A percentile compares a stretch with the other conserved stretches of the same genome.
These are phyloP conservation scores for Otus scops DNA, from an alignment of 2,797 vertebrate species.

Conservation along the genomic window DNA sequence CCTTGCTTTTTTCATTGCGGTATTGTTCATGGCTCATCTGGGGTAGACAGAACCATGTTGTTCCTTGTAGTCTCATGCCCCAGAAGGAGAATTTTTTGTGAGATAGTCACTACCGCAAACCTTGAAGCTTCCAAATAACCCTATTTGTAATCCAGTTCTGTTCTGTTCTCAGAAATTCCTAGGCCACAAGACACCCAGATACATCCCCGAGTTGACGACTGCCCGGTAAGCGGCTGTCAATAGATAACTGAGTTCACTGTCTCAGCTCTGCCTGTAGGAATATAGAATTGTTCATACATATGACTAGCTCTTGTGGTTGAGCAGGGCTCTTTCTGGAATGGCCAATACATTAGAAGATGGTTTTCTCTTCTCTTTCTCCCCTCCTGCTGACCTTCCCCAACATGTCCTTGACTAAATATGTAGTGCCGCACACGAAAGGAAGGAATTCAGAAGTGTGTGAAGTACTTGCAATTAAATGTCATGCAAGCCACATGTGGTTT, in stretches of 20 bases:
- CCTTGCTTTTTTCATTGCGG: background rate
- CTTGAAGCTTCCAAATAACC: conserved; percentile 19
- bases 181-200: background rate
- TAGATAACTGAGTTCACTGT: background rate
- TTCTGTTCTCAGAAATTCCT: background rate
- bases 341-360: background rate
- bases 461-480: conserved; percentile 61
- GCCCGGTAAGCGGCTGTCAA: background rate
- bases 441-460: conserved; percentile 61
- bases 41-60: background rate
- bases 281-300: background rate
- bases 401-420: conserved; percentile 17
- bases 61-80: background rate
- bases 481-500: conserved; percentile 62
- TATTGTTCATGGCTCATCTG: background rate
- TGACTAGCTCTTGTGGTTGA: conserved; percentile 11
- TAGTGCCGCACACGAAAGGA: conserved; percentile 45
- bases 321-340: background rate
- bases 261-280: background rate
- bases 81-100: background rate
- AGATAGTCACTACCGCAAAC: background rate
- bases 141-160: background rate
- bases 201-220: background rate
- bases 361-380: background rate
- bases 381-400: conserved; percentile 38